Conservation (phyloP, 1,140 invertebrate species). For the Drosophila tropicalis region DNA sequence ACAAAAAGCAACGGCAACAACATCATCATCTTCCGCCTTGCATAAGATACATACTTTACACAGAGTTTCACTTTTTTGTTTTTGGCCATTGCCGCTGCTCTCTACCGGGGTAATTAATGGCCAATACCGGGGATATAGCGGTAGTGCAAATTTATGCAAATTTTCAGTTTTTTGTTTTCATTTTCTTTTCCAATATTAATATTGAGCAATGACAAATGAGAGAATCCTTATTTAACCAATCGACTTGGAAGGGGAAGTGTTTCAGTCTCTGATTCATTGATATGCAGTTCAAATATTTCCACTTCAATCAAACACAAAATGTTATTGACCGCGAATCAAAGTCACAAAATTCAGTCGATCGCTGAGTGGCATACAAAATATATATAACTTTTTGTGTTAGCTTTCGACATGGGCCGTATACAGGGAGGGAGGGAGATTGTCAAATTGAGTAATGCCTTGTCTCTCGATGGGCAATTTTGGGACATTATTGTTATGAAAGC, state of each 20-base stretch:
- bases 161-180: constrained; percentile 29
- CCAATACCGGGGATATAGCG: constrained; percentile 50
- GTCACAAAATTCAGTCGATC: constrained; percentile 21
- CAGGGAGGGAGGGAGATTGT: background rate
- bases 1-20: background rate
- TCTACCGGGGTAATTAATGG: constrained; percentile 69
- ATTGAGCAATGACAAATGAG: constrained; percentile 37
- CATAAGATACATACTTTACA: constrained; percentile 51
- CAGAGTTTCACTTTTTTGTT: constrained; percentile 64
- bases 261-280: constrained; percentile 50
- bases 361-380: constrained; percentile 59
- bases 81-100: constrained; percentile 6
- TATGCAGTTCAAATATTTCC: constrained; percentile 55
- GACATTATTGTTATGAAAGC: constrained; percentile 59
- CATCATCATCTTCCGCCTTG: constrained; percentile 69
- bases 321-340: constrained; percentile 69
- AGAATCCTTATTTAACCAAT: background rate
- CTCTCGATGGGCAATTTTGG: constrained; percentile 2
- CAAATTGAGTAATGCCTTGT: background rate
- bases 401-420: background rate
- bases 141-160: constrained; percentile 72
- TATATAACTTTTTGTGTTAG: constrained; percentile 24
- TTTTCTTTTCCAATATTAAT: constrained; percentile 42
- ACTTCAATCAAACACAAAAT: constrained; percentile 30
- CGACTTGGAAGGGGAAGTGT: background rate